Conservation (phyloP, 1,140 invertebrate genomes). For the Drosophila ficusphila region DNA sequence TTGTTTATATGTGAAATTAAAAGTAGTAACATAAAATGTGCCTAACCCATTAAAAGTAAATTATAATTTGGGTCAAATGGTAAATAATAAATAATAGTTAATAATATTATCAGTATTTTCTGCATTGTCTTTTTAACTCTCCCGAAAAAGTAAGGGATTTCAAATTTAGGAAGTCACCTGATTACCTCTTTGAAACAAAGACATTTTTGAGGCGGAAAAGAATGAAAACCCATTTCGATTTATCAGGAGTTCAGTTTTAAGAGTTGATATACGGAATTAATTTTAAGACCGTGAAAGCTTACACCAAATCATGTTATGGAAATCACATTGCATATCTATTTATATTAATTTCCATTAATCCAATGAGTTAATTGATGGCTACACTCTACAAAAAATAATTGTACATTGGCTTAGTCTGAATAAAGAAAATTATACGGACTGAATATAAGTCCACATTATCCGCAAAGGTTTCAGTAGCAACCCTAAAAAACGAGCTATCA, state of each 20-base stretch:
- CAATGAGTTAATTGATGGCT: background rate
- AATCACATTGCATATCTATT: background rate
- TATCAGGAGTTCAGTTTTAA: conserved; percentile 13
- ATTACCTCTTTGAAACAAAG: background rate
- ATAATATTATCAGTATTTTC: too few relatives aligned
- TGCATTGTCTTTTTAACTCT: too few relatives aligned
- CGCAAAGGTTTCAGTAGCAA: background rate
- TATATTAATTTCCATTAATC: background rate
- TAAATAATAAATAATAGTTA: too few relatives aligned
- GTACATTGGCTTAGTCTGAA: too few relatives aligned
- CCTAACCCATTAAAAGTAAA: too few relatives aligned
- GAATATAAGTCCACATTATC: too few relatives aligned
- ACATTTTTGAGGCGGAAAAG: background rate
- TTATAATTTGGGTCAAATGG: too few relatives aligned
- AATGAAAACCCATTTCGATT: background rate
- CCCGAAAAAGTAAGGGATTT: too few relatives aligned
- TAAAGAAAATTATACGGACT: too few relatives aligned
- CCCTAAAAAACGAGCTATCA: background rate
- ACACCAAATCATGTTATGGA: background rate
- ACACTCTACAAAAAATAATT: background rate
- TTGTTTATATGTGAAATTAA: too few relatives aligned
- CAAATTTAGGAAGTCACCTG: too few relatives aligned
- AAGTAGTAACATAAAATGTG: too few relatives aligned
- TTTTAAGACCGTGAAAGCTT: conserved; percentile 21
- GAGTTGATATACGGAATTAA: background rate